Conservation (phyloP, 2,113 vertebrate species). For the Serranochromis macrocephalus region DNA sequence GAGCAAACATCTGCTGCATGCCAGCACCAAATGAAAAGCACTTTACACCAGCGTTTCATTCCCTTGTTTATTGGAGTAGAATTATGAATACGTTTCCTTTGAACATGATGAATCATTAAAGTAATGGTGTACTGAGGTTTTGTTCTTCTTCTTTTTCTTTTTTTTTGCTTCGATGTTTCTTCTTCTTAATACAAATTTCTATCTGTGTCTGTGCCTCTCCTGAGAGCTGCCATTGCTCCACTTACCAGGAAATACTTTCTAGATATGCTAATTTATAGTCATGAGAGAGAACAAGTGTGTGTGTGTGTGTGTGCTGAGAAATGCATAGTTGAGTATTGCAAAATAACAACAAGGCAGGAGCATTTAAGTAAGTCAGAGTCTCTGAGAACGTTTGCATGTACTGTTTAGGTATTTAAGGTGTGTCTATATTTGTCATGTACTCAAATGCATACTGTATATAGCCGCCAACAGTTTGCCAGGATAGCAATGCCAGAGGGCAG, state of each 20-base stretch:
- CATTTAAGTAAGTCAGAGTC: constrained; percentile 10
- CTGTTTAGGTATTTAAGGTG: background rate
- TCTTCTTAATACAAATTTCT: constrained; percentile 67
- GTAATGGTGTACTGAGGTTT: constrained; percentile 67
- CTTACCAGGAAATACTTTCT: constrained; percentile 75
- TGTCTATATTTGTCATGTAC: background rate
- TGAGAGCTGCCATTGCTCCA: constrained; percentile 68
- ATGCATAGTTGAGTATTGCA: constrained; percentile 10
- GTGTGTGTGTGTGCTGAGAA: background rate
- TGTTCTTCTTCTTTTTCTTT: constrained; percentile 55
- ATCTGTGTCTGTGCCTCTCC: constrained; percentile 60
- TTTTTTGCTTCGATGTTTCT: constrained; percentile 64
- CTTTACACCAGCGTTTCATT: constrained; percentile 60
- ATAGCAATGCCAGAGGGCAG: background rate
- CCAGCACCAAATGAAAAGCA: constrained; percentile 49
- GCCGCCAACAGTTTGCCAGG: background rate
- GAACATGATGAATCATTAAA: constrained; percentile 74
- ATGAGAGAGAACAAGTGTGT: constrained; percentile 21
- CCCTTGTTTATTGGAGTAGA: constrained; percentile 62
- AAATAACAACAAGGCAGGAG: background rate
- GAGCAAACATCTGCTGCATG: constrained; percentile 49
- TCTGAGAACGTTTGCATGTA: background rate
- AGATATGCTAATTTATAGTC: constrained; percentile 62
- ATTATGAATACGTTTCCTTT: constrained; percentile 65
- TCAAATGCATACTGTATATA: background rate